phyloP scores from a whole-genome alignment of 2,888 invertebrate species.

The Andrena flavipes region DNA sequence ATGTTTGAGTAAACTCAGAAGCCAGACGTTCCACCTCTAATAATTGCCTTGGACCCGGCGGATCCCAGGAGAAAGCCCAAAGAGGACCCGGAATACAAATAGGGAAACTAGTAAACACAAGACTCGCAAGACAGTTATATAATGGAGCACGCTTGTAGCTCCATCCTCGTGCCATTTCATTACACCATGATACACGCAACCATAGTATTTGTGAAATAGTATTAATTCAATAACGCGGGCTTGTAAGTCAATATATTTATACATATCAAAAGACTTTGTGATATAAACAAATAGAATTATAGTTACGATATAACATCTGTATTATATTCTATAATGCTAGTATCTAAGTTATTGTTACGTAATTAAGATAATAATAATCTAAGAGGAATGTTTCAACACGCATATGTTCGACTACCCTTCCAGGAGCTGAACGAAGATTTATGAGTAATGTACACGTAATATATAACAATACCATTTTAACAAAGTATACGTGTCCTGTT shows the following conservation, averaged over 20 bases:
- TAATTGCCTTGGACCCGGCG: slow-evolving; percentile 72
- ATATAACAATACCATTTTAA: neutral
- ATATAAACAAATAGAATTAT: slow-evolving; percentile 49
- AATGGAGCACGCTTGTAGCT: slow-evolving; percentile 17
- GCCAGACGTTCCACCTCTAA: slow-evolving; percentile 69
- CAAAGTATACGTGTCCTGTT: neutral
- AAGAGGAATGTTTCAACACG: neutral
- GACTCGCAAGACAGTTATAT: slow-evolving; percentile 32
- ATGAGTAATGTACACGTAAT: neutral
- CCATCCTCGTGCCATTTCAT: slow-evolving; percentile 47
- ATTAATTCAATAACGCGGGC: slow-evolving; percentile 14
- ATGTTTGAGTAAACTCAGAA: slow-evolving; percentile 68
- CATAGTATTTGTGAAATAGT: slow-evolving; percentile 36
- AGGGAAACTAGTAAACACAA: slow-evolving; percentile 6
- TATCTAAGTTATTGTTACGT: neutral
- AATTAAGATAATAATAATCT: neutral
- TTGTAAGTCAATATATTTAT: slow-evolving; percentile 37
- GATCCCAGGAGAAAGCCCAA: slow-evolving; percentile 80
- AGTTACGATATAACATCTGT: slow-evolving; percentile 11
- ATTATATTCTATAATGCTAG: neutral
- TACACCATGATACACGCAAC: slow-evolving; percentile 4
- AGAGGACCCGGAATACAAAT: slow-evolving; percentile 78
- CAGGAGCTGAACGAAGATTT: neutral
- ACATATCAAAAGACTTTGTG: slow-evolving; percentile 58
- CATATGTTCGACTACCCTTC: neutral